Conservation (phyloP, 2,888 invertebrate species). For the Uloborus plumipes region DNA sequence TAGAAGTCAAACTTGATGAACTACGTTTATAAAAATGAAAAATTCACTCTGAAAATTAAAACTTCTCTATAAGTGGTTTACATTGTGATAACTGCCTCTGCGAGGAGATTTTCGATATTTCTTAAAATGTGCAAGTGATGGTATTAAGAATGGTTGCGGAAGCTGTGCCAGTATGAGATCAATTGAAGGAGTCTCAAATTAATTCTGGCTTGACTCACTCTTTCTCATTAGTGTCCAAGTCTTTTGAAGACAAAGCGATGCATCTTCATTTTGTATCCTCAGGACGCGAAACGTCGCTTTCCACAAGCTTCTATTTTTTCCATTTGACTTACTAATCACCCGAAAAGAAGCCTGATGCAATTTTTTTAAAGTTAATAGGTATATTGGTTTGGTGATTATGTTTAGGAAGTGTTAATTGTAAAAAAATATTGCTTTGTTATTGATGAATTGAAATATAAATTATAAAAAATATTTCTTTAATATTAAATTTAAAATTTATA, state of each 20-base stretch:
- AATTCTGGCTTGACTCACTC: constrained; percentile 42
- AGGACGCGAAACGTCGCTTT: neutral
- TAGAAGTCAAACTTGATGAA: too few relatives aligned
- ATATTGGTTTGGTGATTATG: too few relatives aligned
- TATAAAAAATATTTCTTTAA: too few relatives aligned
- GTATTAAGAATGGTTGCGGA: neutral
- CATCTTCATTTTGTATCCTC: constrained; percentile 42
- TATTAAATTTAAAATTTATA: too few relatives aligned
- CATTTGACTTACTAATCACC: neutral
- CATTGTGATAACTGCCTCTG: neutral
- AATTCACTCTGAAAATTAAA: too few relatives aligned
- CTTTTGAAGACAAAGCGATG: constrained; percentile 20
- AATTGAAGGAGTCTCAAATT: constrained; percentile 28
- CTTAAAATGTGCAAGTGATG: neutral
- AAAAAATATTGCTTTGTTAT: neutral
- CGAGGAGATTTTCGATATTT: neutral
- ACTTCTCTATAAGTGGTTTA: neutral
- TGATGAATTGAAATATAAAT: too few relatives aligned
- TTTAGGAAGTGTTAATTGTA: too few relatives aligned
- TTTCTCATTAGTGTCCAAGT: constrained; percentile 46
- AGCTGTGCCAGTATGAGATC: neutral
- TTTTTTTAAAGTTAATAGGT: neutral
- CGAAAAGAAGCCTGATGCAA: neutral
- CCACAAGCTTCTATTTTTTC: neutral
- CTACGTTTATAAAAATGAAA: too few relatives aligned